These are phyloP conservation scores for Aphyosemion australe DNA, from an alignment of 2,113 vertebrate species.

Conservation along the genomic window DNA sequence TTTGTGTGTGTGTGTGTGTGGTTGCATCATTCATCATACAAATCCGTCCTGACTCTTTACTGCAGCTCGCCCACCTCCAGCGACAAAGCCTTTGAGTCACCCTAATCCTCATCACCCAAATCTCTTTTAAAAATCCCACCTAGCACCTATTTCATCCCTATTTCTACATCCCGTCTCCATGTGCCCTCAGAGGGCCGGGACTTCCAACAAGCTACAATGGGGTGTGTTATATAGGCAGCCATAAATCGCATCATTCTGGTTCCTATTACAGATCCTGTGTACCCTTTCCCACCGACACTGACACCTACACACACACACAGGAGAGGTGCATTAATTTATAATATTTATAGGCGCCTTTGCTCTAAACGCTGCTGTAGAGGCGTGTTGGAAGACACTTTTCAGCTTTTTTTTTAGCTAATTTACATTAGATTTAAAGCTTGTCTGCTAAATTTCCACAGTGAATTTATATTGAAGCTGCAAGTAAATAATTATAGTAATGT, in stretches of 20 bases:
- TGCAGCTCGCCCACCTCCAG: neutral
- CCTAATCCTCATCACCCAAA: slow-evolving; percentile 24
- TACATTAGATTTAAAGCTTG: slow-evolving; percentile 16
- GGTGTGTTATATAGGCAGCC: slow-evolving; percentile 6
- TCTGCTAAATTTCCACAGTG: neutral
- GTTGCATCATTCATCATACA: neutral
- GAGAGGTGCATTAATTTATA: slow-evolving; percentile 36
- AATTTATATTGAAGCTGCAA: no score
- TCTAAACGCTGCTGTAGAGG: slow-evolving; percentile 14
- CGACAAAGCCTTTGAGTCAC: neutral
- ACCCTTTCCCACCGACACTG: neutral
- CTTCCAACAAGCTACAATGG: slow-evolving; percentile 8
- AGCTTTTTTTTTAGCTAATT: slow-evolving; percentile 19
- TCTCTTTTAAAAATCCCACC: slow-evolving; percentile 36
- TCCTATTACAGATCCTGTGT: slow-evolving; percentile 24
- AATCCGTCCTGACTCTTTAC: slow-evolving; percentile 1
- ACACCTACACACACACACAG: slow-evolving; percentile 23
- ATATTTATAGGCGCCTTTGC: slow-evolving; percentile 33
- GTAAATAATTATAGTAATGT: no score
- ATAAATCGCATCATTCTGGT: slow-evolving; percentile 39
- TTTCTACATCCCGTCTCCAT: slow-evolving; percentile 4
- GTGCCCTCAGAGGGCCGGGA: slow-evolving; percentile 30
- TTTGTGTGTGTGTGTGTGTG: no score
- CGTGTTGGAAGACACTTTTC: slow-evolving; percentile 1
- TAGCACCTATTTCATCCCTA: neutral